Base-by-base conservation (phyloP, 37 sponge, comb jelly and placozoan species). In the Tethya wilhelma region DNA sequence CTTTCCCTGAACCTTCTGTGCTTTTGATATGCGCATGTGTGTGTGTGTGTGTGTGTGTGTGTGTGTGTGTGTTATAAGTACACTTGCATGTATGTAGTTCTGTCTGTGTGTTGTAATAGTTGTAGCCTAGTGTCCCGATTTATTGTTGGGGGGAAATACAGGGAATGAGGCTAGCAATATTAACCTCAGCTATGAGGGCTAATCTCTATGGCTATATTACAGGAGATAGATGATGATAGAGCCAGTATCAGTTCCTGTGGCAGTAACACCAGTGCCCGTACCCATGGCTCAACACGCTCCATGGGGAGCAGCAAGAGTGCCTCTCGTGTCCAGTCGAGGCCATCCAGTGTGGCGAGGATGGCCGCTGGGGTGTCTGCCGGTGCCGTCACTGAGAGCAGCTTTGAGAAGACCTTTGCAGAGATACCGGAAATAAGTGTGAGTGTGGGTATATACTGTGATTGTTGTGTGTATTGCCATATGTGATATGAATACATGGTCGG, bases 361-460 rank as follows among this genome's bases (percentile, higher is more conserved):
- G 45, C 63, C 34, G 19, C 59, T 29, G 74, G 34, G 7, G 75
- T 70, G 31, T 70, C 81, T 11, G n/a, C n/a, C n/a, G 93, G 93
- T 8, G 82, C 79, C 39, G 62, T 93, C 22, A 75, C 44, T 33
- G 86, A 80, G 64, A 83, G 38, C 0, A 75, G 74, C 39, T 93
- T 93, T 82, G 62, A 78, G 64, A 84, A 81, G 55, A 56, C 74
- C 25, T 93, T 89, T 71, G 29, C 29, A 14, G 90, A 84, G 19
- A 75, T 43, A 9, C 77, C 79, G 1, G 25, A 68, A 31, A 60
- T 93, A 38, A 74, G 42, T 56, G 93, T 87, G 42, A 74, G 82
- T 67, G 23, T 75, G 26, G 28, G 23, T 60, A 26, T 60, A 26
- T 12, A 26, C 7, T 60, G 23, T 26, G 29, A n/a, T 60, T 60